Evolutionary conservation across 1,140 invertebrate genomes (phyloP), one percentile per base, ranked within the genome.

Genomic region (Halesus radiatus): DNA sequence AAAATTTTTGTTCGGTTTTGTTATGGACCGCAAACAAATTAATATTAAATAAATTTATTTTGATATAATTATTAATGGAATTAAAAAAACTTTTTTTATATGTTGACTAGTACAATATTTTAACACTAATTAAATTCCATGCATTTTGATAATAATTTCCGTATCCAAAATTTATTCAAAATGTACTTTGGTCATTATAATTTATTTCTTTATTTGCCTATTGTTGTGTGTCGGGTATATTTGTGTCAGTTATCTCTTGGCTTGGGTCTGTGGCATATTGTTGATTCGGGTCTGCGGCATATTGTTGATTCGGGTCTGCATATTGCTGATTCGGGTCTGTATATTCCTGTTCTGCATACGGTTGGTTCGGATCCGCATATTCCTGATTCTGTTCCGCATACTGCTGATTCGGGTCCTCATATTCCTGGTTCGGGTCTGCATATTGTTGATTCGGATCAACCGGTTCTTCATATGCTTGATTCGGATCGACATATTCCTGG

Each of bases 341-440:
- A 5, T 82, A 76, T 53, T 81, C 62, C 23, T 73, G 78, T 52
- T 82, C 78, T n/a, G 23, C 72, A 26, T 79, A 80, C 18, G 77
- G 78, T 32, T 83, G 74, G 53, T 73, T 72, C 18, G 81, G 75
- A 22, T 82, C 78, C 16, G 29, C 56, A 62, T 83, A 80, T 62
- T 83, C 73, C 52, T 83, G 81, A 62, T 70, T 79, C 15, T 78
- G 82, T 68, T 83, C 79, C 20, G 29, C 77, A 32, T 80, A 80
- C 20, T 80, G 73, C 73, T 79, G 77, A 52, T 76, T 75, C 32
- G 74, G 52, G 20, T 77, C 80, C 20, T 22, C 20, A 22, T 79
- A 79, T 54, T 79, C 74, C 45, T 82, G 78, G 62, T 80, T 82
- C 0, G 81, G 75, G 56, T 82, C 78, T 58, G 18, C 20, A 64